Base-by-base conservation (phyloP, 2,888 invertebrate genomes). In the Cenopis cana region DNA sequence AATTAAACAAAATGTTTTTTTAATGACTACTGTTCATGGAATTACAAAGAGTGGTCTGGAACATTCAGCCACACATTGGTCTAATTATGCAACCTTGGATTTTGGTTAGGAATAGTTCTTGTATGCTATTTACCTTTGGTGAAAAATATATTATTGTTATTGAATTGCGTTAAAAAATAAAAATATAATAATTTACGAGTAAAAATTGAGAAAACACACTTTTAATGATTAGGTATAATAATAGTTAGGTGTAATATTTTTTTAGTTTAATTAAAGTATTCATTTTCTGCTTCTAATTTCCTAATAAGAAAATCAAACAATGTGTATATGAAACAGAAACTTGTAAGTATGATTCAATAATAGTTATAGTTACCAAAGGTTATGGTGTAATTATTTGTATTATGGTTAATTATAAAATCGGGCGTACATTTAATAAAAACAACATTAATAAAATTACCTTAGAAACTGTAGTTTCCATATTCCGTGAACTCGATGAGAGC, bases 381-480 rank as follows among this genome's bases (percentile, higher is more conserved):
- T 20, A 1, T 14, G 8, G 14, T 46, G n/a, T 11, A 46, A 29
- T 24, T 11, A 17, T n/a, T 17, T 46, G 24, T 24, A 46, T 46
- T 12, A 14, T 24, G 29, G 11, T 17, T 60, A 29, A 2, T 17
- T 14, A 17, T 24, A 9, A 41, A 46, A 59, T 18, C 9, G 20
- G 24, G 17, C 24, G 6, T n/a, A 41, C 24, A 59, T 1, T 46
- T 12, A 61, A 46, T 10, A 55, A 73, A 72, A 65, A 61, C 64
- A 65, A 77, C n/a, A 67, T 4, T 36, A 60, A 52, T 18, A 50
- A 56, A 60, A 60, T 74, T 77, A 84, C 84, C 81, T 82, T 81
- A 59, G 78, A 76, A 76, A 80, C 75, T 61, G 79, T 76, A 69
- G 81, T 76, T 69, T 86, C 86, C 81, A 85, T 84, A 73, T 76